Conservation (phyloP, 2,888 invertebrate species). For the Epirrhoe tristata region DNA sequence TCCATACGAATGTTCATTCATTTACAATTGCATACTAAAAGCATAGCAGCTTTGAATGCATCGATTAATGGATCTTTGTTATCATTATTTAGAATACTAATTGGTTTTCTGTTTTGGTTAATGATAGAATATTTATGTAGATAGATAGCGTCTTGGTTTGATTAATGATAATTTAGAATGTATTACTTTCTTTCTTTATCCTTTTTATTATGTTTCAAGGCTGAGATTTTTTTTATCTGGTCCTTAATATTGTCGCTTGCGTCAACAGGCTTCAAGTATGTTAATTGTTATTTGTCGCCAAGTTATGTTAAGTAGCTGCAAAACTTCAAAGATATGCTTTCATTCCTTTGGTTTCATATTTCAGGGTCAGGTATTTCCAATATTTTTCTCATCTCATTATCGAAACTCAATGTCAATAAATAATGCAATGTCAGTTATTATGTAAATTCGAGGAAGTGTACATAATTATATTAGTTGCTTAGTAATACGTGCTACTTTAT, state of each 20-base stretch:
- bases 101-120: constrained; percentile 29
- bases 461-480: neutral
- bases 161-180: neutral
- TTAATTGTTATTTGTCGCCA: constrained; percentile 2
- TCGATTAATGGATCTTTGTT: constrained; percentile 41
- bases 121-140: constrained; percentile 18
- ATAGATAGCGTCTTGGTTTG: constrained; percentile 12
- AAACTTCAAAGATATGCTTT: constrained; percentile 14
- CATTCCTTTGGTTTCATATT: constrained; percentile 18
- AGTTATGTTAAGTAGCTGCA: constrained; percentile 13
- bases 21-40: constrained; percentile 53
- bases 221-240: neutral
- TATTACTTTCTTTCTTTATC: neutral
- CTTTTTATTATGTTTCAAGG: too few relatives aligned
- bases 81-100: constrained; percentile 36
- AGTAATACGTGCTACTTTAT: constrained; percentile 8
- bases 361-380: constrained; percentile 13
- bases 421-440: constrained; percentile 10
- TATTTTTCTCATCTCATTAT: constrained; percentile 11
- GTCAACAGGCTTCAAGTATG: constrained; percentile 4
- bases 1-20: constrained; percentile 50
- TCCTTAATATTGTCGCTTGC: neutral
- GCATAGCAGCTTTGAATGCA: constrained; percentile 45
- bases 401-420: constrained; percentile 19
- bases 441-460: constrained; percentile 2